phyloP scores from a whole-genome alignment of 2,797 vertebrate genomes.

The Salmo trutta region DNA sequence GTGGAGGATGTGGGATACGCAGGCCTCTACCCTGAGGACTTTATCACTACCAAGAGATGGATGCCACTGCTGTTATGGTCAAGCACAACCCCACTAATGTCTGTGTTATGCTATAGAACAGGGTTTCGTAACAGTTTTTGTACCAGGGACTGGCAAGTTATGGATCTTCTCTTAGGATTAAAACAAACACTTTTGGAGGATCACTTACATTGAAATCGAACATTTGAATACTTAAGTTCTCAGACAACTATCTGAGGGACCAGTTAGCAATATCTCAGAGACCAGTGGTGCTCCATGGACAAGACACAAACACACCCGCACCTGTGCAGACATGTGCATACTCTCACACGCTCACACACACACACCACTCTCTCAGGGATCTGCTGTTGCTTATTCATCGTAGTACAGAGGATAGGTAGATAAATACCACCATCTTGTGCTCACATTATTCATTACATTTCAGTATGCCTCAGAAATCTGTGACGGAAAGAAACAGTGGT shows the following conservation, averaged over 20 bases:
- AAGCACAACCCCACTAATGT: slow-evolving; percentile 69
- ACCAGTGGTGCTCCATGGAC: not conserved
- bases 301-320: slow-evolving; percentile 3
- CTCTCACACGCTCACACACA: not conserved
- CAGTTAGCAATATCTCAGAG: not conserved
- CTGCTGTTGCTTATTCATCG: not conserved
- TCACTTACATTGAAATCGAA: not conserved
- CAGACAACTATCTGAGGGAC: not conserved
- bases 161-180: not conserved
- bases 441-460: not conserved
- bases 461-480: slow-evolving; percentile 12
- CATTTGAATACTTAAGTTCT: not conserved
- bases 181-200: not conserved
- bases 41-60: slow-evolving; percentile 46
- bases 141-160: not conserved
- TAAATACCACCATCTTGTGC: slow-evolving; percentile 16
- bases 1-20: slow-evolving; percentile 68
- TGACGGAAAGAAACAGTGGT: not conserved
- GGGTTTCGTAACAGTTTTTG: not conserved
- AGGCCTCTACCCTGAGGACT: slow-evolving; percentile 59
- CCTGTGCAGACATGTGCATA: not conserved
- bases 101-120: slow-evolving; percentile 64
- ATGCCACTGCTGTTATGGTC: slow-evolving; percentile 34
- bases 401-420: not conserved
- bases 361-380: not conserved